Evolutionary conservation across 2,888 invertebrate genomes (phyloP), one percentile per base, ranked within the genome.

Genomic region (Phasia obesa): DNA sequence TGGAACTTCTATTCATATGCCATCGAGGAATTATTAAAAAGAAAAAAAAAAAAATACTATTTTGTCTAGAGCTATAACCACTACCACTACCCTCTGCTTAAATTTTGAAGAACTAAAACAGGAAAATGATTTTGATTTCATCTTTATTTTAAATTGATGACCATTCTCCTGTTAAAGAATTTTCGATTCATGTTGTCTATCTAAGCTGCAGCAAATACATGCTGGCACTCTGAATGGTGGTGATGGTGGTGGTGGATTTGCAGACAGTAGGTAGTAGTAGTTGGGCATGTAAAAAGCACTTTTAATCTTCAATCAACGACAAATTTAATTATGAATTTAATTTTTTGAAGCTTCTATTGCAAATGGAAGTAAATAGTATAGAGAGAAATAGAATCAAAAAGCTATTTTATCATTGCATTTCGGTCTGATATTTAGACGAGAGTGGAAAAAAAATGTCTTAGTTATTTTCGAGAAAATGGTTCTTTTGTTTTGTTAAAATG

Each of bases 81-180:
- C 7, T 27, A 31, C 55, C 53, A n/a, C 19, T 21, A 67, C 60
- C 53, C 74, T 19, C 11, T 31, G n/a, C 47, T 11, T 25, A 60
- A 57, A 35, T n/a, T 62, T 60, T 38, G 35, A 25, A 49, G 25
- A 67, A 59, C 13, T 19, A 53, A 25, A 65, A 11, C 17, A 49
- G 49, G 25, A 74, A 55, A 47, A 38, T 67, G 76, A 77, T 77
- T 69, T 51, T 81, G 76, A 77, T 74, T 67, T 77, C 73, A 78
- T 82, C 64, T 49, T 6, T 21, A 4, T 38, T n/a, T 35, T 47
- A 49, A 76, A 60, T 38, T 64, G 35, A 55, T 71, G 70, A 70
- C 55, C 70, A 57, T 27, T 25, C 15, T 31, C 4, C 4, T 21
- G 31, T 27, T 15, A 27, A 47, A 71, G 38, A 38, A 38, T 35